Evolutionary conservation across 1,140 invertebrate species (phyloP).

Genomic region (Diplogasteroides magnus): DNA sequence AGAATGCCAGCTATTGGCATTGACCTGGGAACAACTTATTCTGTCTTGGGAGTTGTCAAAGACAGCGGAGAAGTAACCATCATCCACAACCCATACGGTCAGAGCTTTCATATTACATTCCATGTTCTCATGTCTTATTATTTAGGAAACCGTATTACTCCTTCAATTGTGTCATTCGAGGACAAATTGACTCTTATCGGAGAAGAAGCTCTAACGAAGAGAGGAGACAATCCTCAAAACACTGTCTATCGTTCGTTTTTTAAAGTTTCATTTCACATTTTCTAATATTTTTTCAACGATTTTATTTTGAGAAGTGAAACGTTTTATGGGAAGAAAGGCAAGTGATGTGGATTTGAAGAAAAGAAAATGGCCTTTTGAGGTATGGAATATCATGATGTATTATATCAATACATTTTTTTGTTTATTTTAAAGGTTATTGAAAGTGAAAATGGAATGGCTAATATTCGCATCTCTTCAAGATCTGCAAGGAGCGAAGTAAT

Average conservation of each 20-base stretch:
- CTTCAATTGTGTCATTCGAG: not conserved
- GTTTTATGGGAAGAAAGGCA: not conserved
- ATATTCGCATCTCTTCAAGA: too few relatives aligned
- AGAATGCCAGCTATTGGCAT: not conserved
- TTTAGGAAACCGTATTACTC: not conserved
- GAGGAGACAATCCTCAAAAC: not conserved
- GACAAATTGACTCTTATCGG: not conserved
- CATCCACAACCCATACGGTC: too few relatives aligned
- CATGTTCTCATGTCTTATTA: not conserved
- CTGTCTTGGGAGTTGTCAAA: not conserved
- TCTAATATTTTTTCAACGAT: too few relatives aligned
- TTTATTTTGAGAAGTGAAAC: not conserved
- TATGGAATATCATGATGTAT: too few relatives aligned
- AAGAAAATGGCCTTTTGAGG: not conserved
- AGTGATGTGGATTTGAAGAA: not conserved
- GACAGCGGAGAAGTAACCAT: not conserved
- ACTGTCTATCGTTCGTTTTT: not conserved
- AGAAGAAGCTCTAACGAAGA: not conserved
- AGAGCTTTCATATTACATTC: too few relatives aligned
- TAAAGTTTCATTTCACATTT: too few relatives aligned
- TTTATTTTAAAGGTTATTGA: too few relatives aligned
- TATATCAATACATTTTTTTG: too few relatives aligned
- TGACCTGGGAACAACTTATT: not conserved
- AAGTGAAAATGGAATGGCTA: too few relatives aligned
- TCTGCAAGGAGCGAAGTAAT: not conserved